Evolutionary conservation across 2,888 invertebrate genomes (phyloP), one percentile per base, ranked within the genome.

Genomic region (Cepaea hortensis): DNA sequence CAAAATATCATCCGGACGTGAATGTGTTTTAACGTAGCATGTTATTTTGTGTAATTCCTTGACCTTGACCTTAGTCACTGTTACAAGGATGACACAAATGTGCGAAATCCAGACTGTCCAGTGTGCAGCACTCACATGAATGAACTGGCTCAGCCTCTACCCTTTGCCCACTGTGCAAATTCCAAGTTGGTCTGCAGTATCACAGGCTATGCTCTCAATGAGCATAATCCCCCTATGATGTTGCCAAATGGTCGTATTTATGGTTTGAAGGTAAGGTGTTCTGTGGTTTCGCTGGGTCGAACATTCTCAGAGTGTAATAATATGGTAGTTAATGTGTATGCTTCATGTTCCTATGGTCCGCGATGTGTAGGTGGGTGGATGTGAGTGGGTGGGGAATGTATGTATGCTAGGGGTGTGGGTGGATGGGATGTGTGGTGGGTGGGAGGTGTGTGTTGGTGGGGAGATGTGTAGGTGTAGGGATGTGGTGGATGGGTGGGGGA

Each of bases 181-280:
- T 98, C 98, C 89, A 96, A 98, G 85, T 96, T 99, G 85, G 97
- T 99, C 92, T 99, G 99, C 95, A 95, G 96, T 93, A 96, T 99
- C 91, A 97, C 97, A 88, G 97, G 98, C 61, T 96, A 97, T 91
- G 97, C 98, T 81, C 96, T 99, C 92, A 98, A 99, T 95, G 99
- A 99, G 94, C 97, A 99, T 95, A 99, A 99, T 95, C 98, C 98
- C 91, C 99, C 99, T 18, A 97, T 99, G 97, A 98, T 98, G 96
- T 96, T 99, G 95, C 99, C 99, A 89, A 99, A 99, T 95, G 99
- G 99, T 86, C 97, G 98, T 95, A 98, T 99, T 87, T 99, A 98
- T 90, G 94, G 94, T 48, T 91, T 89, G 85, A 92, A 92, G 89
- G 94, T 94, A 89, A 91, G 93, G 20, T 48, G 15, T 76, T 62